These are phyloP conservation scores for Chloroceryle aenea DNA, from an alignment of 2,113 vertebrate species.

Conservation along the genomic window DNA sequence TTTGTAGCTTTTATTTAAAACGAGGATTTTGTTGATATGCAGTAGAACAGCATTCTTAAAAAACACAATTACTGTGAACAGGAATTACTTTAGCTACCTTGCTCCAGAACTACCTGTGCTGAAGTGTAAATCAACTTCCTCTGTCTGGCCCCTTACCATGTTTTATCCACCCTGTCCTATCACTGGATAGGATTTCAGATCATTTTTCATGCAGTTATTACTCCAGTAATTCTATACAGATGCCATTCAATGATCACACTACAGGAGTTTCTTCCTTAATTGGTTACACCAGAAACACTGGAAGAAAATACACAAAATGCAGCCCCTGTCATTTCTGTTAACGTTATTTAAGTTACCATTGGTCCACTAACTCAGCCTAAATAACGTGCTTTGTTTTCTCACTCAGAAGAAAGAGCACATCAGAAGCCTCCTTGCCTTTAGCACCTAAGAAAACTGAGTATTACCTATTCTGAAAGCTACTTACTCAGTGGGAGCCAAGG, in stretches of 20 bases:
- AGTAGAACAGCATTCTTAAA: background rate
- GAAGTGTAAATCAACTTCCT: background rate
- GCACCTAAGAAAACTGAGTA: background rate
- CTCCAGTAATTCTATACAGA: background rate
- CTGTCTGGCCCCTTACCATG: background rate
- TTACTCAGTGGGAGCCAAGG: constrained; percentile 80
- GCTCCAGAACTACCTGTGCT: background rate
- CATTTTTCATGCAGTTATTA: background rate
- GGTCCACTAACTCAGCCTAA: background rate
- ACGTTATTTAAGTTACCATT: background rate
- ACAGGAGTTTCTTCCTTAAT: background rate
- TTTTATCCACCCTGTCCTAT: background rate
- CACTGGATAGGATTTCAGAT: background rate
- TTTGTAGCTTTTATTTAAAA: background rate
- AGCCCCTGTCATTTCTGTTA: background rate
- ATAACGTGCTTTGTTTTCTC: background rate
- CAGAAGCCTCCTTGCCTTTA: background rate
- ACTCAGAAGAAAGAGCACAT: background rate
- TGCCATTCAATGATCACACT: background rate
- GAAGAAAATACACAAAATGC: background rate
- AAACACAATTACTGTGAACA: background rate
- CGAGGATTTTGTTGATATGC: background rate
- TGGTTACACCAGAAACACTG: background rate
- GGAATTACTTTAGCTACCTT: background rate
- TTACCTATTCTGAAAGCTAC: constrained; percentile 46